A percentile compares a stretch with the other conserved stretches of the same genome.
Conservation (phyloP, 2,113 vertebrate genomes). For the Rhinoptilus africanus region DNA sequence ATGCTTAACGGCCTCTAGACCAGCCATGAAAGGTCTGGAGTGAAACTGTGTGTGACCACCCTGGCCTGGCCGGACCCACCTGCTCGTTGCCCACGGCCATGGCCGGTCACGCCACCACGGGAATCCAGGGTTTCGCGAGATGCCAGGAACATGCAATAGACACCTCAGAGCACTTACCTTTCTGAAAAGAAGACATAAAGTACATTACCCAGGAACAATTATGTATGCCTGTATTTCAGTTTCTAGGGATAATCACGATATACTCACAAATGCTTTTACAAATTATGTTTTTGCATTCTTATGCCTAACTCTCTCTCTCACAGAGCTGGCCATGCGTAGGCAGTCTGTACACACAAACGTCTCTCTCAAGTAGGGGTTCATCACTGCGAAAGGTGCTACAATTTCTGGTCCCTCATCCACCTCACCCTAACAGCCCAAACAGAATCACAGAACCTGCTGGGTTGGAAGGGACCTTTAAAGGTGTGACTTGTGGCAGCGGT, state of each 20-base stretch:
- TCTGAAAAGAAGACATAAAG: background rate
- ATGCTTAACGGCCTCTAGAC: accelerated
- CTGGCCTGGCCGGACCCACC: background rate
- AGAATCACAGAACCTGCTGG: too few species aligned
- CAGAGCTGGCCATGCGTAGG: accelerated
- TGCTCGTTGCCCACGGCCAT: accelerated
- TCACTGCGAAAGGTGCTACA: background rate
- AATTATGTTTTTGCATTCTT: accelerated
- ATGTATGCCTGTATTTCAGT: accelerated
- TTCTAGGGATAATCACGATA: accelerated
- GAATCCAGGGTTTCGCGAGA: accelerated
- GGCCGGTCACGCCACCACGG: accelerated
- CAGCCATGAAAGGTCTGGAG: background rate
- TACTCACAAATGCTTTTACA: background rate
- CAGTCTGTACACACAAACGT: accelerated
- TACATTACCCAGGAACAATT: background rate
- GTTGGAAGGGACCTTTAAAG: too few species aligned
- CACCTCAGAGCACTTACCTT: accelerated
- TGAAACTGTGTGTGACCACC: accelerated
- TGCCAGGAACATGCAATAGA: too few species aligned
- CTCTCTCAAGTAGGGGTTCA: background rate
- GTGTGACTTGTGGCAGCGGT: accelerated
- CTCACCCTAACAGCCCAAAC: background rate
- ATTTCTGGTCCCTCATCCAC: background rate
- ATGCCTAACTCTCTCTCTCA: accelerated